Evolutionary conservation across 1,140 invertebrate species (phyloP).

Genomic region (Leptonema lineaticorne): DNA sequence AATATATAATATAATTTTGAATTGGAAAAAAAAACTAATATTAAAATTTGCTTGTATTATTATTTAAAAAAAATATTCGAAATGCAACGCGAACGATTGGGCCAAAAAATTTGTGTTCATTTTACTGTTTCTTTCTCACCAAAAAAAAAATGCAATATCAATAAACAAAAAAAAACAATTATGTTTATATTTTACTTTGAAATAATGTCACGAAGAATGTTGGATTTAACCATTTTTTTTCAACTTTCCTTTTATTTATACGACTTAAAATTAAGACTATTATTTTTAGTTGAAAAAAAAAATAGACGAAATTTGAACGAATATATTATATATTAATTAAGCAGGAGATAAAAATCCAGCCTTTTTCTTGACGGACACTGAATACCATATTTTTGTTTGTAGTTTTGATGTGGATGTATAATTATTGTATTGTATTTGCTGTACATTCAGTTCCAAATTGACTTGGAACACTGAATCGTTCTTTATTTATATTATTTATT

Average conservation of each 20-base stretch:
- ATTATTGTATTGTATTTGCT: slow-evolving; percentile 41
- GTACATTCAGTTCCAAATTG: slow-evolving; percentile 43
- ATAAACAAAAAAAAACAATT: too few relatives aligned
- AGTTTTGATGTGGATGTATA: slow-evolving; percentile 41
- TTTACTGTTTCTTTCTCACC: slow-evolving; percentile 39
- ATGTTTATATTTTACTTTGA: too few relatives aligned
- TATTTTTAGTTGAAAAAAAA: too few relatives aligned
- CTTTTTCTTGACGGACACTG: slow-evolving; percentile 6
- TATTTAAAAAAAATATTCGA: background rate
- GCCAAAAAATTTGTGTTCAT: slow-evolving; percentile 37
- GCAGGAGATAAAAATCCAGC: slow-evolving; percentile 1
- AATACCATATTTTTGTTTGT: slow-evolving; percentile 34
- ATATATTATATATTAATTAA: too few relatives aligned
- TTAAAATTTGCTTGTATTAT: background rate
- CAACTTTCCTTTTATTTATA: too few relatives aligned
- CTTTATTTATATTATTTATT: slow-evolving; percentile 32
- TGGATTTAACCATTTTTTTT: slow-evolving; percentile 32
- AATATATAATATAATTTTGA: background rate
- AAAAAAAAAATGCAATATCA: slow-evolving; percentile 15
- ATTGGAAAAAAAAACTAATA: background rate
- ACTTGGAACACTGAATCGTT: slow-evolving; percentile 43
- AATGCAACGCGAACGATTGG: slow-evolving; percentile 27
- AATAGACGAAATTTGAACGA: too few relatives aligned
- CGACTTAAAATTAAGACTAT: too few relatives aligned
- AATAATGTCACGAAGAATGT: slow-evolving; percentile 33